A percentile compares a stretch with the other conserved stretches of the same genome.
Evolutionary conservation across 2,797 vertebrate genomes (phyloP).

Genomic region (Tragopan temminckii): DNA sequence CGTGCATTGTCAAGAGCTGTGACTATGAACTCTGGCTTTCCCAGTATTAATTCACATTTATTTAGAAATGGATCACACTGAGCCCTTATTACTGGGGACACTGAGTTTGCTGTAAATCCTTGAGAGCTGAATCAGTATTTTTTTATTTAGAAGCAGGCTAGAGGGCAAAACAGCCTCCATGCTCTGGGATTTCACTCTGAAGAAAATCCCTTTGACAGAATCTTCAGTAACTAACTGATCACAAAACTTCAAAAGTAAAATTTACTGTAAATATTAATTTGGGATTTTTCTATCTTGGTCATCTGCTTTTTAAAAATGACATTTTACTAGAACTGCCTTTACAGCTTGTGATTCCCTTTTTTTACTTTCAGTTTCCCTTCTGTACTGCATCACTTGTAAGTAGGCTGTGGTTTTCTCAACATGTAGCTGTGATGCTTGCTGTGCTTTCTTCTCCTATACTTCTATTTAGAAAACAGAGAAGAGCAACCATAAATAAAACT

Average conservation of each 20-base stretch:
- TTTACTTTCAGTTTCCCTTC: constrained; percentile 71
- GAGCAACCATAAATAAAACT: neutral
- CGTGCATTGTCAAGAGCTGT: neutral
- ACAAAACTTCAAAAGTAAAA: neutral
- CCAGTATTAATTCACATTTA: neutral
- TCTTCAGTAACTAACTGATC: constrained; percentile 63
- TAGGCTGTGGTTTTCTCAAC: constrained; percentile 62
- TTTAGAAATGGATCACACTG: fast-evolving
- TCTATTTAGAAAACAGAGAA: neutral
- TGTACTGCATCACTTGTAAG: neutral
- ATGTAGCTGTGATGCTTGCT: constrained; percentile 55
- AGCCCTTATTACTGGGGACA: neutral
- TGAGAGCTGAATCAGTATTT: neutral
- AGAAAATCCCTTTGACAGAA: constrained; percentile 59
- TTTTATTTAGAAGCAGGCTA: neutral
- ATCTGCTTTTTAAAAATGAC: constrained; percentile 47
- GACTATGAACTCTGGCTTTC: neutral
- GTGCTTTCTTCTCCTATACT: neutral
- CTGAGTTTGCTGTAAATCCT: neutral
- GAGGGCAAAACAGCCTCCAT: neutral
- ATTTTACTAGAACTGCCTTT: constrained; percentile 62
- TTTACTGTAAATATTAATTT: constrained; percentile 72
- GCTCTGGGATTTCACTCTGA: neutral
- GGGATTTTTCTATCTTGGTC: constrained; percentile 60
- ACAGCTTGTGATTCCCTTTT: constrained; percentile 25